These are phyloP conservation scores for Elysia chlorotica DNA, from an alignment of 1,140 invertebrate genomes.

Conservation along the genomic window DNA sequence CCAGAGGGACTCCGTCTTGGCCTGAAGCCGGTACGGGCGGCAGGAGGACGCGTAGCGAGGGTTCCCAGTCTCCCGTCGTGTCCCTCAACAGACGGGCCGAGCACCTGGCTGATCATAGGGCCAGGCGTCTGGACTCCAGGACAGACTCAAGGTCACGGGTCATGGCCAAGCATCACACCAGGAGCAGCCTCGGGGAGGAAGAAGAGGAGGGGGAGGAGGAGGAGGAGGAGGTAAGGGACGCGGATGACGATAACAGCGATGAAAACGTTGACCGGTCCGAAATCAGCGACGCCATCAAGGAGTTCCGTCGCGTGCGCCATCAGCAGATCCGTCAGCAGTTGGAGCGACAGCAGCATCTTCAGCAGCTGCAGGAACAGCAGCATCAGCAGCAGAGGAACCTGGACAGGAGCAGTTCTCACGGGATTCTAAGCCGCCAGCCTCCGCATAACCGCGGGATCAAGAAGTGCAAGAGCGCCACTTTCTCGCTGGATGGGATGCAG, in stretches of 20 bases:
- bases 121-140: too few species aligned
- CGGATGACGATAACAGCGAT: not conserved
- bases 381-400: not conserved
- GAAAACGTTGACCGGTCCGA: not conserved
- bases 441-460: conserved; percentile 13
- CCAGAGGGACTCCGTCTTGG: too few species aligned
- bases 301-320: conserved; percentile 10
- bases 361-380: not conserved
- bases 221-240: not conserved
- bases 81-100: too few species aligned
- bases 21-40: too few species aligned
- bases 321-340: not conserved
- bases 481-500: conserved; percentile 14
- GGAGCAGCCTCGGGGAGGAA: conserved; percentile 33
- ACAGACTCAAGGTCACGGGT: conserved; percentile 34
- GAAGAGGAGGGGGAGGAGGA: not conserved
- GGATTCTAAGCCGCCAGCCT: not conserved
- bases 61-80: too few species aligned
- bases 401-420: not conserved
- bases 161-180: conserved; percentile 27
- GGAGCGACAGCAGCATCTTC: not conserved
- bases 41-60: too few species aligned
- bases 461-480: conserved; percentile 21
- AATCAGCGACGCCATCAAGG: not conserved
- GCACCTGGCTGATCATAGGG: too few species aligned